Percentiles rank a stretch among this genome's conserved stretches.
These are phyloP conservation scores for Sinohyriopsis cumingii DNA, from an alignment of 2,888 invertebrate species.

Conservation along the genomic window DNA sequence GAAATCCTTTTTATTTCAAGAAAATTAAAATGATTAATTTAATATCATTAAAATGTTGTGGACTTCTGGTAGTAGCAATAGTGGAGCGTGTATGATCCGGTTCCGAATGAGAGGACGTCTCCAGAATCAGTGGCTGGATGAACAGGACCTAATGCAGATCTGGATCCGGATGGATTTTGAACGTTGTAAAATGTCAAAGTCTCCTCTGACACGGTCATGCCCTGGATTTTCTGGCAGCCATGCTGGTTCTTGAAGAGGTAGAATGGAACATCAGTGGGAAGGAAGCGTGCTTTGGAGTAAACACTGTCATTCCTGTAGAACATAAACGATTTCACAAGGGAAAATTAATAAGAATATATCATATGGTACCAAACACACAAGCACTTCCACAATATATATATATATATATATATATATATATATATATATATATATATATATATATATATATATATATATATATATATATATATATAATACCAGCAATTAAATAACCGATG, in stretches of 20 bases:
- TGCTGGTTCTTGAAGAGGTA: conserved; percentile 31
- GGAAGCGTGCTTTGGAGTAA: conserved; percentile 25
- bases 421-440: no score
- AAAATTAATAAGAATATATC: neutral
- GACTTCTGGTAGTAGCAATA: conserved; percentile 21
- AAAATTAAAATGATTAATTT: no score
- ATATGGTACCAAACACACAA: neutral
- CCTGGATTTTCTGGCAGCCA: conserved; percentile 29
- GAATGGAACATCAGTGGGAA: conserved; percentile 28
- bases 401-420: no score
- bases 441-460: no score
- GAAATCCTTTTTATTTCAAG: no score
- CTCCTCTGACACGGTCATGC: conserved; percentile 29
- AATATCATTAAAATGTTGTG: no score
- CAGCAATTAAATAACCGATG: no score
- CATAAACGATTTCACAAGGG: neutral
- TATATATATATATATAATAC: no score
- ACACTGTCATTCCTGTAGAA: conserved; percentile 26
- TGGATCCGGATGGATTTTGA: conserved; percentile 5
- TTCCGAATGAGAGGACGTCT: conserved; percentile 3
- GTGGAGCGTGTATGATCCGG: conserved; percentile 19
- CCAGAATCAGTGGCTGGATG: conserved; percentile 21
- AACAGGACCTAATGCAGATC: no score
- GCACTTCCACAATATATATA: neutral
- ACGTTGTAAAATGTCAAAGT: conserved; percentile 25